These are phyloP conservation scores for Helogale parvula DNA, from an alignment of 2,113 vertebrate species.

Conservation along the genomic window DNA sequence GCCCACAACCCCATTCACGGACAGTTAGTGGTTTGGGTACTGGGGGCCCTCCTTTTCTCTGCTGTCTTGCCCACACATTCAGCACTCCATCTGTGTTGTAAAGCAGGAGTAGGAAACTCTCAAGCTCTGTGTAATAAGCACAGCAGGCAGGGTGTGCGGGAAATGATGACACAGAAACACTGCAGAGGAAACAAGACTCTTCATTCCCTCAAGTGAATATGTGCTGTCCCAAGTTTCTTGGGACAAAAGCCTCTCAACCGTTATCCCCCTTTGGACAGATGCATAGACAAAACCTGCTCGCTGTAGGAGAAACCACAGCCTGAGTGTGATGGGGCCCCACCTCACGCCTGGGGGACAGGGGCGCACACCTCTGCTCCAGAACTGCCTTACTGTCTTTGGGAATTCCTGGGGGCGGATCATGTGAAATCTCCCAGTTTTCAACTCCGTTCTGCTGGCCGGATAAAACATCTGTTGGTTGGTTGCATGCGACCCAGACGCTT, in stretches of 20 bases:
- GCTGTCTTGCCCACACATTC: background rate
- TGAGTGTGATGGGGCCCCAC: accelerated
- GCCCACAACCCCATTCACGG: background rate
- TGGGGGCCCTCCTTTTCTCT: background rate
- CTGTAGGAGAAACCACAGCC: background rate
- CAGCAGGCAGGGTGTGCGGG: background rate
- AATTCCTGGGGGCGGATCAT: background rate
- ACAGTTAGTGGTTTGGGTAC: background rate
- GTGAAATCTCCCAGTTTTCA: background rate
- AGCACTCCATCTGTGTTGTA: background rate
- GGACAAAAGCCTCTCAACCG: background rate
- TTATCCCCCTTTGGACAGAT: background rate
- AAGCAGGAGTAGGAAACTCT: background rate
- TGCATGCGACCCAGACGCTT: background rate
- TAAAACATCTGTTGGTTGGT: background rate
- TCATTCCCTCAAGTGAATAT: background rate
- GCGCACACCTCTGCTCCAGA: background rate
- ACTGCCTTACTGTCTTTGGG: accelerated
- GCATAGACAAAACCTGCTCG: background rate
- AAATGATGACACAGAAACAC: background rate
- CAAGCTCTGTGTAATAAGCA: background rate
- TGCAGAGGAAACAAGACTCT: background rate
- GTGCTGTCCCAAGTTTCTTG: background rate
- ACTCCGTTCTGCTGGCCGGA: background rate
- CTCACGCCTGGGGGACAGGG: no score